Evolutionary conservation across 35 echinoderm and acorn worm species (phyloP), one percentile per base, ranked within the genome.

Genomic region (Holothuria glaberrima): DNA sequence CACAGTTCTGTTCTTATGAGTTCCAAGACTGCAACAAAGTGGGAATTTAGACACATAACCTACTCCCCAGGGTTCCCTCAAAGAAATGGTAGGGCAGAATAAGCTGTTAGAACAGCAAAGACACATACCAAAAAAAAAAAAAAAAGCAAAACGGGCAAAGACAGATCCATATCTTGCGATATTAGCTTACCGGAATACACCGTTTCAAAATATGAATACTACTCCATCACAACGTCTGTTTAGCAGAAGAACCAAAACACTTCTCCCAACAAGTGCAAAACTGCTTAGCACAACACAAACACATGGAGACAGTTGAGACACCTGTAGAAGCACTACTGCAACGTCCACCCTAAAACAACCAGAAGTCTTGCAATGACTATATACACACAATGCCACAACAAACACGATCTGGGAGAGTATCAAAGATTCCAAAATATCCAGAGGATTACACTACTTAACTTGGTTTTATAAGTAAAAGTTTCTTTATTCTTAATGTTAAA

Each of bases 151-250:
- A 65, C 32, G 19, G 24, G 90, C 87, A 45, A 71, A 57, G 41
- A 48, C 83, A 61, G 90, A 95, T 44, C 90, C 86, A 75, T 90
- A 91, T 31, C 32, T 97, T 20, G 83, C 91, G 1, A 50, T 97
- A 1, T 52, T 97, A 48, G 82, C 83, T 62, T 63, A 90, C 38
- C 67, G 94, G 3, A 97, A 97, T 48, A 97, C 94, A 1, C 94
- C 94, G 60, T 18, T n/a, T n/a, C 52, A 83, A 12, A 83, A 83
- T 24, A 76, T 89, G n/a, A 16, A 58, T 7, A 5, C 10, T 14
- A 24, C 0, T 54, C 87, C 70, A 58, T 32, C 28, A 3, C 87
- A 89, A 59, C 87, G 87, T 16, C 31, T 89, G 9, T 89, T 89
- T 60, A 38, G 45, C 25, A 20, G 87, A 27, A 62, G 87, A 12